Conservation (phyloP, 1,140 invertebrate genomes). For the Lepidotrigona ventralis region DNA sequence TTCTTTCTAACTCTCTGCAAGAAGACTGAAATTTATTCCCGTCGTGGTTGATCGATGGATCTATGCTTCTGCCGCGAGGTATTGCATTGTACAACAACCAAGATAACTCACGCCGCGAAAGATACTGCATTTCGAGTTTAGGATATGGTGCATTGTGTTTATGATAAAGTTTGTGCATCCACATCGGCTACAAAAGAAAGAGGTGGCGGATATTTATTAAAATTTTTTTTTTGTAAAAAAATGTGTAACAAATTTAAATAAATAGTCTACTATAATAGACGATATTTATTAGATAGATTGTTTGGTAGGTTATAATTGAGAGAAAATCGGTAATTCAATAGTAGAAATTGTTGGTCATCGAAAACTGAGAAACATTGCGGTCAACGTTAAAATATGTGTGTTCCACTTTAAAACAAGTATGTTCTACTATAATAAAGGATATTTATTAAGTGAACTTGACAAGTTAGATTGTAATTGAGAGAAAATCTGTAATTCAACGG, state of each 20-base stretch:
- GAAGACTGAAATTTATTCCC: constrained; percentile 28
- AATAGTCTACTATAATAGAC: no score
- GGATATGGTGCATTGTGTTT: background rate
- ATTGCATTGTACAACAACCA: background rate
- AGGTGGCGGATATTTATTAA: background rate
- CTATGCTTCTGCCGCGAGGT: background rate
- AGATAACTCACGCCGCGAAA: background rate
- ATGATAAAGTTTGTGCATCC: background rate
- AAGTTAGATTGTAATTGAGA: no score
- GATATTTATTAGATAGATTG: no score
- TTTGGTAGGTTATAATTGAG: background rate
- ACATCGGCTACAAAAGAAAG: background rate
- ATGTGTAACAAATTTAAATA: no score
- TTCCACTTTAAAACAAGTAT: no score
- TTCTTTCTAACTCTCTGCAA: background rate
- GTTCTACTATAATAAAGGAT: no score
- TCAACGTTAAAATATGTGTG: no score
- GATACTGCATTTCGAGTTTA: background rate
- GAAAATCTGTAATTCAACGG: background rate
- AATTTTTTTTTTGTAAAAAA: no score
- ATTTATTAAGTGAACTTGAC: no score
- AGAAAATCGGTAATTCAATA: background rate
- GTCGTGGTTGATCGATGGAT: background rate
- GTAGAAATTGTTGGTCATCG: no score
- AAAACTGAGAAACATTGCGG: no score